Evolutionary conservation across 2,797 vertebrate species (phyloP), one percentile per base, ranked within the genome.

Genomic region (Picus viridis): DNA sequence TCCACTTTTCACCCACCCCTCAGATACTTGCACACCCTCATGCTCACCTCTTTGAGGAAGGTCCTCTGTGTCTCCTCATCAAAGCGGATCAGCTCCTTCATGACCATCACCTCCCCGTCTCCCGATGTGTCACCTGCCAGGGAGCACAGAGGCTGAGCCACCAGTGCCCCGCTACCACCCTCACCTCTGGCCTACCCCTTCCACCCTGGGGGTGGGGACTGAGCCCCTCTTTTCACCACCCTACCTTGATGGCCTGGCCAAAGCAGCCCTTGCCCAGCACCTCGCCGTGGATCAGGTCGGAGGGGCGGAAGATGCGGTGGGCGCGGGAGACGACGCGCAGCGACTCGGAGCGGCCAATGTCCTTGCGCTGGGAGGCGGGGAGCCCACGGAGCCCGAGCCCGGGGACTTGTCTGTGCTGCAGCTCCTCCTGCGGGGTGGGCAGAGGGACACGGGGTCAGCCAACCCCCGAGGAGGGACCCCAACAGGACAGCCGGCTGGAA

Each of bases 21-120:
- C 41, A 16, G 41, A 16, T 43, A 43, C 14, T 43, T 43, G 16
- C 16, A 43, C 14, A 16, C 41, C 14, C 41, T 43, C 14, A 43
- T 2, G 0, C 97, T 94, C 70, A 98, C 99, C 98, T 99, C 99
- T 96, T 99, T 99, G 62, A 99, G 98, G 96, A 99, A 99, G 2
- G 99, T 98, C 94, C 97, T 98, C 96, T 99, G 99, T 0, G 99
- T 99, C 94, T 99, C 99, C 70, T 99, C 99, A 0, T 99, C 99
- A 0, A 99, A 99, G 23, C 99, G 98, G 90, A 99, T 99, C 93
- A 99, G 96, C 93, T 99, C 99, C 97, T 99, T 99, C 99, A 99
- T 99, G 83, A 99, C 99, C 99, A 99, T 99, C 97, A 99, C 99
- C 97, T 99, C 99, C 0, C 99, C 0, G 99, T 99, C 96, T 99